Percentiles rank a stretch among this genome's conserved stretches.
These are phyloP conservation scores for Malurus elegans DNA, from an alignment of 2,113 vertebrate species.

Conservation along the genomic window DNA sequence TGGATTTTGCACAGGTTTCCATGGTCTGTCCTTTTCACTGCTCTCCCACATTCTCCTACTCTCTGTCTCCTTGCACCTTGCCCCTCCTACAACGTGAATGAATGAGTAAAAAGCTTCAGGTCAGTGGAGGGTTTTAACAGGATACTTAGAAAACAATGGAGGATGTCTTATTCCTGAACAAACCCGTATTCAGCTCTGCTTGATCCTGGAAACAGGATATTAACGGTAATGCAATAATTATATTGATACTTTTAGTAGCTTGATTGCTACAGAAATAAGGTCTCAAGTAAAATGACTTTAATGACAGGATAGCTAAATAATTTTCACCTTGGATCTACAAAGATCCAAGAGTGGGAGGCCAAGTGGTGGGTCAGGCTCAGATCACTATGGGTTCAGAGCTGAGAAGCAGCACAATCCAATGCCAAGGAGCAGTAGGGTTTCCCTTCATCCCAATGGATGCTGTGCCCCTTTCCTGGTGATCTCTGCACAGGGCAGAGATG, in stretches of 20 bases:
- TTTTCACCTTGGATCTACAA: background rate
- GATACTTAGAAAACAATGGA: background rate
- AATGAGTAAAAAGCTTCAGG: background rate
- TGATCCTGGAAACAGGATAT: background rate
- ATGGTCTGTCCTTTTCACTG: background rate
- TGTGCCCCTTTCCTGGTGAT: background rate
- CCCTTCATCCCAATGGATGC: background rate
- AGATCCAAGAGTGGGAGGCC: background rate
- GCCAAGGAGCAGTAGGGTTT: background rate
- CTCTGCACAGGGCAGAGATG: background rate
- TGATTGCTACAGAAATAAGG: background rate
- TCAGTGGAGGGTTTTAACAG: background rate
- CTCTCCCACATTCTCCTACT: background rate
- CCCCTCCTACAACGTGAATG: background rate
- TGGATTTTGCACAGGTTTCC: background rate
- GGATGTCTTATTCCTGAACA: background rate
- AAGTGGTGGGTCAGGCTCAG: background rate
- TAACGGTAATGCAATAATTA: background rate
- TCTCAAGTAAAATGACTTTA: background rate
- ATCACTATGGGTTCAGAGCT: background rate
- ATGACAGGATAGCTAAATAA: background rate
- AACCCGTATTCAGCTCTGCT: background rate
- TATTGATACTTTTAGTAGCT: background rate
- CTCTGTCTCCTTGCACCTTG: background rate
- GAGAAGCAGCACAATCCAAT: background rate